phyloP scores from a whole-genome alignment of 2,888 invertebrate genomes.

The Hemaris fuciformis region DNA sequence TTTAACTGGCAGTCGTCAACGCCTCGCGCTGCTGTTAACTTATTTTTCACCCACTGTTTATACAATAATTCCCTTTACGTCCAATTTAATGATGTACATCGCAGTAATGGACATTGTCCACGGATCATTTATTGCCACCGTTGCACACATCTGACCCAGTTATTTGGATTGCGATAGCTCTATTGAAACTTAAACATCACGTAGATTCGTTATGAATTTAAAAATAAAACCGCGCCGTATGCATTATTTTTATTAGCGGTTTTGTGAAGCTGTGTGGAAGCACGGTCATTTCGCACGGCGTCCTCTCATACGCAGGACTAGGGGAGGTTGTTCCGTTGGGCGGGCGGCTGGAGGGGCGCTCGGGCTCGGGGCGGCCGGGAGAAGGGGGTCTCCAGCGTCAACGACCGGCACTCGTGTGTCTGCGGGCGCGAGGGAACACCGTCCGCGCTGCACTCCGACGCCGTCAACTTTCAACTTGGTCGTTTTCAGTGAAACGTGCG shows the following conservation, averaged over 20 bases:
- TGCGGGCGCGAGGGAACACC: slow-evolving; percentile 65
- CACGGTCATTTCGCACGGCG: slow-evolving; percentile 41
- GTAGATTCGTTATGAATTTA: slow-evolving; percentile 24
- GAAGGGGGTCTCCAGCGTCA: slow-evolving; percentile 71
- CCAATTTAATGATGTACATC: slow-evolving; percentile 21
- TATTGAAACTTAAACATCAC: slow-evolving; percentile 33
- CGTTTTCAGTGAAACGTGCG: slow-evolving; percentile 12
- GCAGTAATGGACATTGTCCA: slow-evolving; percentile 23
- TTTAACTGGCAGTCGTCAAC: not conserved
- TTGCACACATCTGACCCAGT: slow-evolving; percentile 46
- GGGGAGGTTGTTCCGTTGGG: slow-evolving; percentile 62
- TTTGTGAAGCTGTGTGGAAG: slow-evolving; percentile 30
- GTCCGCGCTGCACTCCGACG: slow-evolving; percentile 55
- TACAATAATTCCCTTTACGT: slow-evolving; percentile 29
- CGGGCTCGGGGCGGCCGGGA: slow-evolving; percentile 50
- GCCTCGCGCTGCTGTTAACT: not conserved
- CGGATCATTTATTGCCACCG: slow-evolving; percentile 28
- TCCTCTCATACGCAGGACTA: slow-evolving; percentile 36
- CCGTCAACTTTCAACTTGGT: slow-evolving; percentile 40
- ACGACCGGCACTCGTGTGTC: slow-evolving; percentile 76
- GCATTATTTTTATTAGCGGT: slow-evolving; percentile 29
- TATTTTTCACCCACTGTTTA: slow-evolving; percentile 27
- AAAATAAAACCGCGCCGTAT: slow-evolving; percentile 32
- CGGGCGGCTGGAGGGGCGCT: slow-evolving; percentile 73
- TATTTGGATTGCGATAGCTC: slow-evolving; percentile 44